Evolutionary conservation across 2,888 invertebrate species (phyloP), one percentile per base, ranked within the genome.

Genomic region (Lasioglossum lativentre): DNA sequence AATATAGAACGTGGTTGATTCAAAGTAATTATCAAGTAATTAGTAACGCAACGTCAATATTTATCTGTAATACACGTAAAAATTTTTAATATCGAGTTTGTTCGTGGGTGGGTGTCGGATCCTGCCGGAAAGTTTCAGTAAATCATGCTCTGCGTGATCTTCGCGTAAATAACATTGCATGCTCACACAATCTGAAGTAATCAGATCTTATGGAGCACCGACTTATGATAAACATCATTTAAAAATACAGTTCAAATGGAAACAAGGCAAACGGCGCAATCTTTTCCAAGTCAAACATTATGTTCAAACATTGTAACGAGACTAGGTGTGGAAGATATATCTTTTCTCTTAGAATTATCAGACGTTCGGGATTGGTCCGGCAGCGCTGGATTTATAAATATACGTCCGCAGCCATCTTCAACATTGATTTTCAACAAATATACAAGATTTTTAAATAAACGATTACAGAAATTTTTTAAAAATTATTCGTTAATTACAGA

Each of bases 161-260:
- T 63, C 52, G 23, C n/a, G 66, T 47, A 83, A 83, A 85, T 78
- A 85, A 85, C 66, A 83, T 83, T 42, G 19, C 23, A 45, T 45
- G 38, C 84, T 78, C 71, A 66, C 75, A 30, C 75, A 14, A 34
- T 56, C 34, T 42, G 27, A 40, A 75, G 34, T 56, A n/a, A 77
- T 76, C 30, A 34, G 23, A 59, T 45, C 66, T 23, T 14, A 38
- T 42, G 71, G 19, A 23, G n/a, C n/a, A 14, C 45, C 73, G n/a
- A 38, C 14, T n/a, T 40, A 40, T 40, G 70, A 40, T 27, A 70
- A 40, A 14, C 38, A n/a, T n/a, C n/a, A n/a, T 23, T 70, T 40
- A 40, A 70, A 40, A 70, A n/a, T 70, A 23, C 23, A 70, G n/a
- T 40, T 70, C 14, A n/a, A 70, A 23, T 70, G 23, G 10, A 40